Percentiles rank a stretch among this genome's conserved stretches.
phyloP scores from a whole-genome alignment of 2,113 vertebrate species.

The Ovibos moschatus region DNA sequence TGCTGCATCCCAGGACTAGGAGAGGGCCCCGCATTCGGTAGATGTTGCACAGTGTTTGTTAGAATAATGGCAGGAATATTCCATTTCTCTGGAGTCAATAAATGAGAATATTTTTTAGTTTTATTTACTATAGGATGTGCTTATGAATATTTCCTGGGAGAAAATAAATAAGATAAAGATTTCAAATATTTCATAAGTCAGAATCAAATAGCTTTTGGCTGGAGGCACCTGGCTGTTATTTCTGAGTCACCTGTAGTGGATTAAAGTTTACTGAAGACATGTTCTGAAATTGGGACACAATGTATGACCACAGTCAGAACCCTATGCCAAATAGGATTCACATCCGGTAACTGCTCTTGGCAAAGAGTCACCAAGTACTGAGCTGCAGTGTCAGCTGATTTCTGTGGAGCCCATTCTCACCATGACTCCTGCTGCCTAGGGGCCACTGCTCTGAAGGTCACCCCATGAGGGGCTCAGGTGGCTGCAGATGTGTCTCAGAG shows the following conservation, averaged over 20 bases:
- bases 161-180: neutral
- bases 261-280: neutral
- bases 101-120: too few relatives aligned
- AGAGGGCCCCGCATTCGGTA: rapidly evolving
- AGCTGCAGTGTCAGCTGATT: neutral
- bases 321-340: neutral
- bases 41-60: neutral
- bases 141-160: neutral
- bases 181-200: neutral
- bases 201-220: neutral
- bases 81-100: neutral
- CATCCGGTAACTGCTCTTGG: neutral
- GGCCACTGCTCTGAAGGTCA: neutral
- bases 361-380: neutral
- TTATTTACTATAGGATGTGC: neutral
- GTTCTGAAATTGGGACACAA: neutral
- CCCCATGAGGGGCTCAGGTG: neutral
- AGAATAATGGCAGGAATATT: rapidly evolving
- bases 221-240: neutral
- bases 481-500: neutral
- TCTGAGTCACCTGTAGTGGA: neutral
- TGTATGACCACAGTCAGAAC: neutral
- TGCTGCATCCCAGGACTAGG: neutral
- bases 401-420: neutral
- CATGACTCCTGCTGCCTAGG: neutral